phyloP scores from a whole-genome alignment of 35 echinoderm and acorn worm species.

The Ptychodera flava region DNA sequence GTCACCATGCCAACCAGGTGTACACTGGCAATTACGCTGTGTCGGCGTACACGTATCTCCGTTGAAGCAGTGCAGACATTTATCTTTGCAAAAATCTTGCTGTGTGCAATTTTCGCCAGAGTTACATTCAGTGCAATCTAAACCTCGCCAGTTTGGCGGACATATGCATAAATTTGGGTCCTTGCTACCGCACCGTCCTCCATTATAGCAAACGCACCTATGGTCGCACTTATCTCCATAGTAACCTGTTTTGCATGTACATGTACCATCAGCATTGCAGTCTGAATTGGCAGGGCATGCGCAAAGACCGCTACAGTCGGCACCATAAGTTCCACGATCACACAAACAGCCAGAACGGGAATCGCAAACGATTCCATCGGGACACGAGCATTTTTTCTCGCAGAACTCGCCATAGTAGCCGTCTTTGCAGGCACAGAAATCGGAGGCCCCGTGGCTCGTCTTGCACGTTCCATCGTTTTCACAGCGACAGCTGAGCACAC shows the following conservation, averaged over 20 bases:
- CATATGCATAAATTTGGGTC: not conserved
- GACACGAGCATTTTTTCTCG: not conserved
- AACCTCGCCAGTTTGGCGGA: not conserved
- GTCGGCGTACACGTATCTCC: not conserved
- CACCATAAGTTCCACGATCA: not conserved
- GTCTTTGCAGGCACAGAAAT: not conserved
- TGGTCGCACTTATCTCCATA: not conserved
- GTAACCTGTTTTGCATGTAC: not conserved
- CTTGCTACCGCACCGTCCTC: not conserved
- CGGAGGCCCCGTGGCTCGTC: not conserved
- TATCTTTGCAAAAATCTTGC: not conserved
- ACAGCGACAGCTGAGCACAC: not conserved
- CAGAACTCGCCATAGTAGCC: not conserved
- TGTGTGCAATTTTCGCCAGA: too few relatives aligned
- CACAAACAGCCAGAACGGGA: not conserved
- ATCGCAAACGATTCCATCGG: not conserved
- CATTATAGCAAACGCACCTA: not conserved
- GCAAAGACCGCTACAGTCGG: not conserved
- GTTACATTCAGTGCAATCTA: not conserved
- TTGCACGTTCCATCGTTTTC: not conserved
- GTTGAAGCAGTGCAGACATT: not conserved
- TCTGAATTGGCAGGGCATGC: not conserved
- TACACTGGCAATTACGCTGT: not conserved
- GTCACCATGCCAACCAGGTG: not conserved
- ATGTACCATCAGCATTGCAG: not conserved